Evolutionary conservation across 2,113 vertebrate genomes (phyloP).

Genomic region (Lophura nycthemera): DNA sequence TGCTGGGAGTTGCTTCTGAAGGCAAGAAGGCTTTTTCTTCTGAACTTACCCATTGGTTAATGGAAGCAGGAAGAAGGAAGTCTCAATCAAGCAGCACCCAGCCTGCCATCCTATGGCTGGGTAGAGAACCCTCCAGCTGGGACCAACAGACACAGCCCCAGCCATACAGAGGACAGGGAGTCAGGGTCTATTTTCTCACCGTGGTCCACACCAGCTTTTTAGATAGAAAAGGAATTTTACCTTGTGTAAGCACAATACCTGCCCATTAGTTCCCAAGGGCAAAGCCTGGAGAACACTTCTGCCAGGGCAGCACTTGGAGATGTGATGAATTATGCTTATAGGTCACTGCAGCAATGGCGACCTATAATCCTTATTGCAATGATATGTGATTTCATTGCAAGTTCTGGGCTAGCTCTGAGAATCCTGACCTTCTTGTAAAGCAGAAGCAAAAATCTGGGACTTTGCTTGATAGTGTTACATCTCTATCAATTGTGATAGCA

Average conservation of each 20-base stretch:
- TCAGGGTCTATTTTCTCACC: fast-evolving
- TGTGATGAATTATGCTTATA: fast-evolving
- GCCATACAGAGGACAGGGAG: background rate
- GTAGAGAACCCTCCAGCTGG: background rate
- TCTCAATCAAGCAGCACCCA: background rate
- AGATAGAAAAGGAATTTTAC: background rate
- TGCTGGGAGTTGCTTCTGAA: background rate
- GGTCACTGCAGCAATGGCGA: fast-evolving
- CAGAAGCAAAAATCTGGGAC: background rate
- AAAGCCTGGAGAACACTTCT: fast-evolving
- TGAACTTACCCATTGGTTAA: background rate
- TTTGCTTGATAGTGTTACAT: background rate
- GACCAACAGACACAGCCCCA: background rate
- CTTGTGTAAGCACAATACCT: fast-evolving
- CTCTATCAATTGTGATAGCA: background rate
- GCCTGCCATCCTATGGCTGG: background rate
- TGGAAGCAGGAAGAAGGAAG: background rate
- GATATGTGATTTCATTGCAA: fast-evolving
- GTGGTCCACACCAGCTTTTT: background rate
- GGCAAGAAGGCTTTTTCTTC: background rate
- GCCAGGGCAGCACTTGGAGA: fast-evolving
- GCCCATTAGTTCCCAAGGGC: background rate
- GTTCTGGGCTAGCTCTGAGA: background rate
- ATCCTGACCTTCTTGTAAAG: background rate
- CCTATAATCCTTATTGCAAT: fast-evolving